phyloP scores from a whole-genome alignment of 2,797 vertebrate species.

The Muscicapa striata region DNA sequence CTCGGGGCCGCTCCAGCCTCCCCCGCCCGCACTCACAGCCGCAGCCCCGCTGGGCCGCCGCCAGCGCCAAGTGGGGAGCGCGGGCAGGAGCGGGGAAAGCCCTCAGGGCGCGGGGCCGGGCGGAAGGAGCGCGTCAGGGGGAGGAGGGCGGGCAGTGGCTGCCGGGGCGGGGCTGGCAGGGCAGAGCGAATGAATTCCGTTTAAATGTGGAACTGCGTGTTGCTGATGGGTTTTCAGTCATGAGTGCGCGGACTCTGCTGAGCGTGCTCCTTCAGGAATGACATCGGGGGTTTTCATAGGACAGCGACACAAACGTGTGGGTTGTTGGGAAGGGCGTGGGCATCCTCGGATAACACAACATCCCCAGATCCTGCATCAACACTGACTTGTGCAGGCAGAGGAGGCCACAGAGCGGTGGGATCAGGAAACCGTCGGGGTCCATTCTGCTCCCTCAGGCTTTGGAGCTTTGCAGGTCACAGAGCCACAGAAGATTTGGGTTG shows the following conservation, averaged over 20 bases:
- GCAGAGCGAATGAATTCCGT: accelerated
- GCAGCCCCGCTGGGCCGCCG: not conserved
- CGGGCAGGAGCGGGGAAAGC: not conserved
- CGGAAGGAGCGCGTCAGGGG: not conserved
- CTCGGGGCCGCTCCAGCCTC: not conserved
- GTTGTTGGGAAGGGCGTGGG: not conserved
- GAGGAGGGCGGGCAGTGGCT: not conserved
- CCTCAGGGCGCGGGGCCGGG: not conserved
- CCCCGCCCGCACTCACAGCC: not conserved
- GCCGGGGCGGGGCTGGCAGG: no score
- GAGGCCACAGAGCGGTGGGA: not conserved
- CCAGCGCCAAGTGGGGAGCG: not conserved
- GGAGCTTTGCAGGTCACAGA: not conserved
- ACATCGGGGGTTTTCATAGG: accelerated
- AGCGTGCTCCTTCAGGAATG: not conserved
- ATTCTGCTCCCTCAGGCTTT: no score
- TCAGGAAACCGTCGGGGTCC: accelerated
- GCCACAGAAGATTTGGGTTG: not conserved
- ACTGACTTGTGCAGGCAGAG: accelerated
- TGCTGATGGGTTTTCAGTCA: accelerated
- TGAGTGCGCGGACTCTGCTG: accelerated
- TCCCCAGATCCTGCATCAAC: accelerated
- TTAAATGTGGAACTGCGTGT: accelerated
- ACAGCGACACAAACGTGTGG: not conserved
- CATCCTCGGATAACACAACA: accelerated